Conservation (phyloP, 2,113 vertebrate species). For the Pogonocichla stellata region DNA sequence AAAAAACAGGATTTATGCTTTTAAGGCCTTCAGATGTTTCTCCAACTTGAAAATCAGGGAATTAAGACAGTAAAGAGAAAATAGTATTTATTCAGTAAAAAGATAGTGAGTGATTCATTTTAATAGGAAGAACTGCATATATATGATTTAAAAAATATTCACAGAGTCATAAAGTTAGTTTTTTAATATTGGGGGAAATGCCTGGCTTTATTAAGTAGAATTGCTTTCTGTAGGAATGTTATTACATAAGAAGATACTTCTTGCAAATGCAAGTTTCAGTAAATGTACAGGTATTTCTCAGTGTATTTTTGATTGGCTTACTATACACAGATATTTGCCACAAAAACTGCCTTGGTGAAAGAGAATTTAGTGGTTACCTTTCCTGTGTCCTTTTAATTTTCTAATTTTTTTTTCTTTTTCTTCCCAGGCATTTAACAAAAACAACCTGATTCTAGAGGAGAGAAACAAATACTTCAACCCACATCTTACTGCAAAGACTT, state of each 20-base stretch:
- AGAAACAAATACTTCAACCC: conserved; percentile 98
- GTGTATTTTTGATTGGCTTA: neutral
- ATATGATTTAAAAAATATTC: neutral
- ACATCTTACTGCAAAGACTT: conserved; percentile 93
- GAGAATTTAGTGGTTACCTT: neutral
- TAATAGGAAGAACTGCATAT: neutral
- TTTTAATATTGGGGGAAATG: neutral
- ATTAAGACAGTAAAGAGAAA: neutral
- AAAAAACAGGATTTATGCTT: neutral
- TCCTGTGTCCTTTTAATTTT: neutral
- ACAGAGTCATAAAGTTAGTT: neutral
- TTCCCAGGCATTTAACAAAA: conserved; percentile 94
- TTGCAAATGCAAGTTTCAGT: neutral
- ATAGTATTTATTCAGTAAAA: neutral
- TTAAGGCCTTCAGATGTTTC: neutral
- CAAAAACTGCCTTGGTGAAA: neutral
- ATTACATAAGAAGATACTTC: neutral
- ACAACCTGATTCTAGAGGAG: conserved; percentile 97
- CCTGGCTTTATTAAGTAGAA: neutral
- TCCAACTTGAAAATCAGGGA: neutral
- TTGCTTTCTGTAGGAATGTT: neutral
- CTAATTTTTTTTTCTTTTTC: neutral
- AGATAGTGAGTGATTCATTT: neutral
- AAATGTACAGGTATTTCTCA: neutral
- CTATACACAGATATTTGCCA: neutral